Conservation (phyloP, 2,113 vertebrate species). For the Saguinus imperator region DNA sequence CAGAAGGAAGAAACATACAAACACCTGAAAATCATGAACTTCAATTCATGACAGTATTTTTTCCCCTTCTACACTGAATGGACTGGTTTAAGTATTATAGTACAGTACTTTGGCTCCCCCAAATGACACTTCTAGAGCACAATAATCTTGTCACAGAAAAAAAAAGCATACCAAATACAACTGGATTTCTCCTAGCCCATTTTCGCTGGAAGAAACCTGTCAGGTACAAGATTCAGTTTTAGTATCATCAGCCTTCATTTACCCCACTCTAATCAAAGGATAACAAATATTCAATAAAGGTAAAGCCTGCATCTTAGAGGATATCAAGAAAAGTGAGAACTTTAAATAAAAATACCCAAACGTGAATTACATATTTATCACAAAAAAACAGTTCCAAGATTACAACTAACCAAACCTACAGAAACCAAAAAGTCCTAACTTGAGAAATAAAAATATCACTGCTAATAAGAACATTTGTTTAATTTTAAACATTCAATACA, state of each 20-base stretch:
- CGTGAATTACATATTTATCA: background rate
- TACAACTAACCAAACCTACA: background rate
- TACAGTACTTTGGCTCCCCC: conserved; percentile 81
- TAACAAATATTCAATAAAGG: conserved; percentile 18
- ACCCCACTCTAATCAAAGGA: background rate
- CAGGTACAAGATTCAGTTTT: background rate
- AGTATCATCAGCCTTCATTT: background rate
- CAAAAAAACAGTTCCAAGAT: background rate
- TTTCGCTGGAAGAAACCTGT: background rate
- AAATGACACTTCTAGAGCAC: conserved; percentile 73
- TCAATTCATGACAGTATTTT: conserved; percentile 15
- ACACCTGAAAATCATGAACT: conserved; percentile 31
- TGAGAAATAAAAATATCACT: background rate
- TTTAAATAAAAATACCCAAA: conserved; percentile 47
- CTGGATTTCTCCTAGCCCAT: background rate
- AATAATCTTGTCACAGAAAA: background rate
- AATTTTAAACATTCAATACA: conserved; percentile 3
- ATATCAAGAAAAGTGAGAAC: background rate
- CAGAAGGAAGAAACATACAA: conserved; percentile 61
- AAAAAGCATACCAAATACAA: background rate
- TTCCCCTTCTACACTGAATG: conserved; percentile 1
- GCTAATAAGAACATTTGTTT: background rate
- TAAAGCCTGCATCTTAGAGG: background rate
- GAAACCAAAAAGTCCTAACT: conserved; percentile 8
- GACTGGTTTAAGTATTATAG: background rate